A percentile compares a stretch with the other conserved stretches of the same genome.
Conservation (phyloP, 2,888 invertebrate species). For the Oscheius sp. region DNA sequence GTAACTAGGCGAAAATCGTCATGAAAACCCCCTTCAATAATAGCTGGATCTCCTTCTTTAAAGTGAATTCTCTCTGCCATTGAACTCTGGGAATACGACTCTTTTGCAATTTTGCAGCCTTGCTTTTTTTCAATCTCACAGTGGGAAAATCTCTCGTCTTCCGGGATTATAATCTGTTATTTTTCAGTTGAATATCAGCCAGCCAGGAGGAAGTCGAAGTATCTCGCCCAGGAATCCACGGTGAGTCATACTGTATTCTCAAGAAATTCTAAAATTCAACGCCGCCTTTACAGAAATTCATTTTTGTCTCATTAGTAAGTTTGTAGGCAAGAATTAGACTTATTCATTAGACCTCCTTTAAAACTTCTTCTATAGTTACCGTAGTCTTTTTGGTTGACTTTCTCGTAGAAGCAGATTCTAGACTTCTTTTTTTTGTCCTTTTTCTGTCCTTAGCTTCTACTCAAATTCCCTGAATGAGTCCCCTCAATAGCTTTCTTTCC, state of each 20-base stretch:
- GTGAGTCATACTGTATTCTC: constrained; percentile 11
- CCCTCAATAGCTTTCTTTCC: too few species aligned
- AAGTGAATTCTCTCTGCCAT: neutral
- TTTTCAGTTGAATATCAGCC: constrained; percentile 22
- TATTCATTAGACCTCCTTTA: too few species aligned
- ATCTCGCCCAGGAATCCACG: constrained; percentile 25
- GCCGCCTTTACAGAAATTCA: neutral
- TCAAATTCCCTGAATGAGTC: too few species aligned
- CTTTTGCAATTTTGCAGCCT: too few species aligned
- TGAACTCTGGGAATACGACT: neutral
- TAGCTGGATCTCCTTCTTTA: neutral
- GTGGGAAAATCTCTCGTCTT: neutral
- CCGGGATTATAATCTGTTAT: neutral
- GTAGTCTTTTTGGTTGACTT: neutral
- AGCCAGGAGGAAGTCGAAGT: constrained; percentile 27
- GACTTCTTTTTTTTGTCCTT: too few species aligned
- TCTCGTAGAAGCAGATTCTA: too few species aligned
- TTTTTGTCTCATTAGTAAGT: constrained; percentile 28
- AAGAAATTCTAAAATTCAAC: neutral
- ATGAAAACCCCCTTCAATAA: too few species aligned
- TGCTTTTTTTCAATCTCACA: neutral
- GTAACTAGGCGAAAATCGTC: too few species aligned
- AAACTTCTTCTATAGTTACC: neutral
- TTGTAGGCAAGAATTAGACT: neutral
- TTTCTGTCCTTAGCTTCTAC: too few species aligned